Evolutionary conservation across 2,797 vertebrate species (phyloP).

Genomic region (Synaphobranchus kaupii): DNA sequence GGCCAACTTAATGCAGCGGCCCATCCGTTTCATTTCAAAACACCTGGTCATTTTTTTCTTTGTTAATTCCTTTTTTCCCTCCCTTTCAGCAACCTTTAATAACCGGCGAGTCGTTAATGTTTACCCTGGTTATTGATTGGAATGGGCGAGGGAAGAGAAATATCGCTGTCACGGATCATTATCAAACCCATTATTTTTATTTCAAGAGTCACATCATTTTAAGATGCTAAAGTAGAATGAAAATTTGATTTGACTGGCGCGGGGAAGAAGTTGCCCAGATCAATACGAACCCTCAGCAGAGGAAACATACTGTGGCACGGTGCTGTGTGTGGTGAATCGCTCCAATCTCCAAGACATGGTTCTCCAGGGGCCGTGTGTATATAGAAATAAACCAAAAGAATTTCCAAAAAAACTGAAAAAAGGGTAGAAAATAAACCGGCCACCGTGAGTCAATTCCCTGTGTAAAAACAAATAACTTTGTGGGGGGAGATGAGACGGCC

Average conservation of each 20-base stretch:
- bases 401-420: neutral
- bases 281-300: neutral
- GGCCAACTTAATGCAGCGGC: neutral
- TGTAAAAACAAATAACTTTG: neutral
- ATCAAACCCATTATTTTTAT: conserved; percentile 13
- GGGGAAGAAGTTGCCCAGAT: neutral
- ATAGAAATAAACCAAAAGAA: neutral
- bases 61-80: neutral
- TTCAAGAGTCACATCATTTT: neutral
- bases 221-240: neutral
- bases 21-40: neutral
- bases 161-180: neutral
- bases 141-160: neutral
- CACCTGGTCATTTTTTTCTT: neutral
- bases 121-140: neutral
- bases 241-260: neutral
- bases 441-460: neutral
- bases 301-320: neutral
- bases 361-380: neutral
- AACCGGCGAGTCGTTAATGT: neutral
- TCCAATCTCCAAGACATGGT: neutral
- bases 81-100: neutral
- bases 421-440: neutral
- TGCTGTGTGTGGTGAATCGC: neutral
- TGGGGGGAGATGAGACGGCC: neutral